Evolutionary conservation across 1,140 invertebrate genomes (phyloP).

Genomic region (Drosophila hydei): DNA sequence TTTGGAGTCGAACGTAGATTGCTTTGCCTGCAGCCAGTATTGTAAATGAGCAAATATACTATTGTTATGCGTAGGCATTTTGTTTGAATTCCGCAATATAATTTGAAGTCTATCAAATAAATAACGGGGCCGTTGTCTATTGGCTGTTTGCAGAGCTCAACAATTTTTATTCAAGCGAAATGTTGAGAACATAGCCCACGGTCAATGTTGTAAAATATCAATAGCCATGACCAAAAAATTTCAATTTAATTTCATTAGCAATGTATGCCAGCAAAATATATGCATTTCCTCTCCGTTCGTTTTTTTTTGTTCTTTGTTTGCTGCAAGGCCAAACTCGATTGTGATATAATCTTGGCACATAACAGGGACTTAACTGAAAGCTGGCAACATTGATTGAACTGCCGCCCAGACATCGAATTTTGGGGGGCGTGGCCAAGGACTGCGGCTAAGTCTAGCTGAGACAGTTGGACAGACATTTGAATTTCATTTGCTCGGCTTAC

Average conservation of each 20-base stretch:
- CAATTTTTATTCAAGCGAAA: constrained; percentile 11
- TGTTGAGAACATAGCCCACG: constrained; percentile 12
- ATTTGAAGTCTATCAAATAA: too few species aligned
- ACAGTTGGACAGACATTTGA: constrained; percentile 41
- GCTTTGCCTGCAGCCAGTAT: background rate
- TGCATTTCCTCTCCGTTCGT: background rate
- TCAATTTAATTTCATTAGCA: constrained; percentile 74
- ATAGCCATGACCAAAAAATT: constrained; percentile 40
- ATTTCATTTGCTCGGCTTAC: constrained; percentile 63
- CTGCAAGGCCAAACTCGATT: constrained; percentile 13
- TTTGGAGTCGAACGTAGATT: background rate
- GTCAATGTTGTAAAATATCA: constrained; percentile 4
- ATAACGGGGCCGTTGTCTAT: background rate
- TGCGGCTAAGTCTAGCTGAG: constrained; percentile 55
- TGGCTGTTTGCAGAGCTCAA: too few species aligned
- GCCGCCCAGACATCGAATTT: background rate
- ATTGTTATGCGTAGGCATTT: too few species aligned
- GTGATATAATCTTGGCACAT: constrained; percentile 57
- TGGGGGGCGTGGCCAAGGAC: constrained; percentile 24
- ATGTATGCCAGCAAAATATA: constrained; percentile 44
- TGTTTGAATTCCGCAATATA: too few species aligned
- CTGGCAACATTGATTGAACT: constrained; percentile 38
- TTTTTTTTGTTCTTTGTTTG: constrained; percentile 19
- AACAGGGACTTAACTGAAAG: constrained; percentile 31
- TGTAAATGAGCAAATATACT: background rate